Evolutionary conservation across 2,888 invertebrate genomes (phyloP).

Genomic region (Xestoiulus laeticollis): DNA sequence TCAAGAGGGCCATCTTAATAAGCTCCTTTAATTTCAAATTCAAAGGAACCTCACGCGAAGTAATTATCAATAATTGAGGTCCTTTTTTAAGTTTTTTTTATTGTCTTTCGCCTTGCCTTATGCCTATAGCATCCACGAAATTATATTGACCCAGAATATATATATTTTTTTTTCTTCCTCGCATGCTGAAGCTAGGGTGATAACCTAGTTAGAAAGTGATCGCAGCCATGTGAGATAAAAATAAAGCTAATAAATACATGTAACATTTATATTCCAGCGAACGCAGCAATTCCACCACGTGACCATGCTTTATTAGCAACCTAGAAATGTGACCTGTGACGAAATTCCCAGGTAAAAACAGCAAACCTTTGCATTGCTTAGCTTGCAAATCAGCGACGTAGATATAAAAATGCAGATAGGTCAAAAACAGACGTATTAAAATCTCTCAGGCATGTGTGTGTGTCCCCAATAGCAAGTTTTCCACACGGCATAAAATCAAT

Average conservation of each 20-base stretch:
- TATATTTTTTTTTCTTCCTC: not conserved
- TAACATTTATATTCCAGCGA: conserved; percentile 22
- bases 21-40: not conserved
- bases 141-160: not conserved
- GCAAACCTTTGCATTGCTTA: not conserved
- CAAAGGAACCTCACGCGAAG: not conserved
- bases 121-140: not conserved
- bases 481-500: conserved; percentile 1
- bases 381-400: not conserved
- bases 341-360: not conserved
- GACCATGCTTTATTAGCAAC: not conserved
- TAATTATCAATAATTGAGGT: not conserved
- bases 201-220: conserved; percentile 21
- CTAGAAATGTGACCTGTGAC: not conserved
- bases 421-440: not conserved
- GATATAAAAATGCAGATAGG: not conserved
- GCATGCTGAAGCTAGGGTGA: not conserved
- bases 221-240: not conserved
- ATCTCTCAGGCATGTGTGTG: not conserved
- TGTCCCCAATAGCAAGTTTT: not conserved
- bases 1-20: not conserved
- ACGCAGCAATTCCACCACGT: not conserved
- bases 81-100: not conserved
- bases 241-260: conserved; percentile 21
- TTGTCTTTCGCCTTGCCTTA: not conserved